A percentile compares a stretch with the other conserved stretches of the same genome.
These are phyloP conservation scores for Incurvaria masculella DNA, from an alignment of 2,888 invertebrate genomes.

Conservation along the genomic window DNA sequence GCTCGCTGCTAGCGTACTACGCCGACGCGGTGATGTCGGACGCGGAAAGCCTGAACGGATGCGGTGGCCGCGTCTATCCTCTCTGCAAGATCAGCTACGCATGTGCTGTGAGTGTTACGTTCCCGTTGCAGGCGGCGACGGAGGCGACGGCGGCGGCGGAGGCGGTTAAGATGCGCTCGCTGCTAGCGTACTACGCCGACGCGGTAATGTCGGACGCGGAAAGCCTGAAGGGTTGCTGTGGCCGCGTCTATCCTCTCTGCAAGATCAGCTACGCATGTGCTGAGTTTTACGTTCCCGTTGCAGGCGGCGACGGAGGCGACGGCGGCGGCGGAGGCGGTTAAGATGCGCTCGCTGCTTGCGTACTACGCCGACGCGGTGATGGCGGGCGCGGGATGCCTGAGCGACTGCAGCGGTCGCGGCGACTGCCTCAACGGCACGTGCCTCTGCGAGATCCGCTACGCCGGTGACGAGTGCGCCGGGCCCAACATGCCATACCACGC, in stretches of 20 bases:
- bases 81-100: too few relatives aligned
- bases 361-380: slow-evolving; percentile 50
- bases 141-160: too few relatives aligned
- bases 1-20: slow-evolving; percentile 48
- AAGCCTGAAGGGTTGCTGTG: background rate
- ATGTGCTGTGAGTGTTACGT: too few relatives aligned
- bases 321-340: slow-evolving; percentile 31
- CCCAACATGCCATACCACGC: slow-evolving; percentile 80
- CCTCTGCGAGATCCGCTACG: slow-evolving; percentile 84
- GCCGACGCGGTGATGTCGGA: slow-evolving; percentile 46
- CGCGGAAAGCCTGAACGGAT: too few relatives aligned
- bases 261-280: background rate
- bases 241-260: background rate
- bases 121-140: too few relatives aligned
- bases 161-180: too few relatives aligned
- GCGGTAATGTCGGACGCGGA: background rate
- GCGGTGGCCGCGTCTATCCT: too few relatives aligned
- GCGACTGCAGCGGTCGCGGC: slow-evolving; percentile 84
- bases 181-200: too few relatives aligned
- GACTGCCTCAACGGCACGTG: slow-evolving; percentile 92
- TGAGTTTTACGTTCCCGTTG: too few relatives aligned
- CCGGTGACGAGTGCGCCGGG: slow-evolving; percentile 79
- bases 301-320: slow-evolving; percentile 22
- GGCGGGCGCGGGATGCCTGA: slow-evolving; percentile 59
- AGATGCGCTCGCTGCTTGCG: slow-evolving; percentile 48